Conservation (phyloP, 1,140 invertebrate genomes). For the Platyscapa corneri region DNA sequence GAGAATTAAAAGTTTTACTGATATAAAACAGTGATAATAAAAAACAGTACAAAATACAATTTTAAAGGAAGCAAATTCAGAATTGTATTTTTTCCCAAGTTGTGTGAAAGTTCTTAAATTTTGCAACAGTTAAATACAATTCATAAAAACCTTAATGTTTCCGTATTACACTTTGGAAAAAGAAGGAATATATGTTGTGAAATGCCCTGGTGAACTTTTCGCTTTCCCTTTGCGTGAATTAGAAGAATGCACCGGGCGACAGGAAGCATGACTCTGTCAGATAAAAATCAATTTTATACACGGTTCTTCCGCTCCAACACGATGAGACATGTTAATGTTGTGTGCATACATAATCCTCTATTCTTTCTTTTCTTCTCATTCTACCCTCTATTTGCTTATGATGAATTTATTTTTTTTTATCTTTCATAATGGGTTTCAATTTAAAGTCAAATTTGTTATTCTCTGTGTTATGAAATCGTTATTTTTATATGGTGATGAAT, state of each 20-base stretch:
- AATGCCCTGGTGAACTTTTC: slow-evolving; percentile 20
- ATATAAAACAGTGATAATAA: too few species aligned
- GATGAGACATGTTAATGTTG: not conserved
- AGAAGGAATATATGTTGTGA: not conserved
- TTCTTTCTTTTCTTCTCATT: not conserved
- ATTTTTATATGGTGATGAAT: not conserved
- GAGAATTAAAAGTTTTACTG: too few species aligned
- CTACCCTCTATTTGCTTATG: too few species aligned
- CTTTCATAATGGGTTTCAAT: slow-evolving; percentile 29
- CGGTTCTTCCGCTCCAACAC: slow-evolving; percentile 53
- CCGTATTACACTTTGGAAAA: not conserved
- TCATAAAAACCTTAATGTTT: not conserved
- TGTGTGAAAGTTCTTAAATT: too few species aligned
- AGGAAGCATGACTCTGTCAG: slow-evolving; percentile 55
- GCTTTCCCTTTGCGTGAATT: slow-evolving; percentile 57
- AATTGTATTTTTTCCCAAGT: too few species aligned
- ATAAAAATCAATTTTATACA: slow-evolving; percentile 59
- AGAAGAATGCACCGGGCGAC: slow-evolving; percentile 56
- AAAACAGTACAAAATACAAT: too few species aligned
- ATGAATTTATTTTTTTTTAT: too few species aligned
- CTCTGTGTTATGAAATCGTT: not conserved
- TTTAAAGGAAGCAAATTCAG: too few species aligned
- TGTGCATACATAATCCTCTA: not conserved
- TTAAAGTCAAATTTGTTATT: slow-evolving; percentile 21
- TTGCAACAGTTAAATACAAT: too few species aligned